Conservation (phyloP, 2,888 invertebrate species). For the Chrysolina americana region DNA sequence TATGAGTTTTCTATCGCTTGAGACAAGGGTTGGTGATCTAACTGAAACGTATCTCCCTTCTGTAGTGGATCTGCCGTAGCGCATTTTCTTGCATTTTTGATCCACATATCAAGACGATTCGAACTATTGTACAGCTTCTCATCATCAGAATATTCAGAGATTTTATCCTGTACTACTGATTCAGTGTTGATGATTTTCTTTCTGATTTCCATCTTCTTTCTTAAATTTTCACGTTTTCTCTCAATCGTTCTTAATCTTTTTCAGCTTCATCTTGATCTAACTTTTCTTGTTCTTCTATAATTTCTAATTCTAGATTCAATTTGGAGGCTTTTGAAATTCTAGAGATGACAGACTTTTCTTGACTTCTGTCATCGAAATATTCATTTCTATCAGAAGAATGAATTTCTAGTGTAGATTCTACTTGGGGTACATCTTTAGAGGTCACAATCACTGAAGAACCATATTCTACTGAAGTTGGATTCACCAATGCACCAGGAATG, state of each 20-base stretch:
- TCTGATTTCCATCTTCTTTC: not conserved
- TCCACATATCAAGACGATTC: not conserved
- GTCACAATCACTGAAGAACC: too few relatives aligned
- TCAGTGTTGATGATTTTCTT: not conserved
- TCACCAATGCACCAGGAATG: too few relatives aligned
- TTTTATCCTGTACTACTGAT: not conserved
- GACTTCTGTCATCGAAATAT: not conserved
- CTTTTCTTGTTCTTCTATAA: too few relatives aligned
- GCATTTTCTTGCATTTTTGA: not conserved
- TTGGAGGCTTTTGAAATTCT: not conserved
- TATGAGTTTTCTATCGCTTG: too few relatives aligned
- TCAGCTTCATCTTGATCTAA: constrained; percentile 10
- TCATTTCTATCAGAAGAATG: too few relatives aligned
- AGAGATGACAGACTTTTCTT: not conserved
- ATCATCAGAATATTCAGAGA: not conserved
- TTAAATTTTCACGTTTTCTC: not conserved
- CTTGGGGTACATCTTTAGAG: too few relatives aligned
- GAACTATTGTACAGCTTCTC: not conserved
- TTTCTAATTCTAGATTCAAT: too few relatives aligned
- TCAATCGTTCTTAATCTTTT: constrained; percentile 1
- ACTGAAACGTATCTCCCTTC: too few relatives aligned
- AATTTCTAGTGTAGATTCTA: too few relatives aligned
- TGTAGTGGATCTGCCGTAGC: not conserved
- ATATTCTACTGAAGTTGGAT: too few relatives aligned
- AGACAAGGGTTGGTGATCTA: too few relatives aligned